Base-by-base conservation (phyloP, 92 coral and sea anemone species). In the Phymanthus crucifer region DNA sequence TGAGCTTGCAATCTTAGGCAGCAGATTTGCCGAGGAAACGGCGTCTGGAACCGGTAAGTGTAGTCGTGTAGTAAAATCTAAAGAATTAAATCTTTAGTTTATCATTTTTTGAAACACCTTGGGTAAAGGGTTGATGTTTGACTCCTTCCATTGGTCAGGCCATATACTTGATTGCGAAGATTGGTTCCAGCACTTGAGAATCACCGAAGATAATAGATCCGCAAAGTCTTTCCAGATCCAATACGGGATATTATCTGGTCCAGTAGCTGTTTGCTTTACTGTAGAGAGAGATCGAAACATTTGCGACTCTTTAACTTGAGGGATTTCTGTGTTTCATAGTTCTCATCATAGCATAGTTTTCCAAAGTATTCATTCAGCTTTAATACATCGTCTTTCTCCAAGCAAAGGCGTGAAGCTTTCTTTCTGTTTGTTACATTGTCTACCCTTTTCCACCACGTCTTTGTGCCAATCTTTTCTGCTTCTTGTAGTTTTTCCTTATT, bases 201-300 rank as follows among this genome's bases (percentile, higher is more conserved):
- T 64, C 56, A 47, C 56, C 6, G 56, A 19, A 1, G 58, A 6
- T 2, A 50, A 24, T 50, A 50, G 3, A 26, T 78, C 75, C 3
- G 80, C 83, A 5, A 32, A 69, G 40, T 85, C 85, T 37, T 73
- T 72, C 85, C 85, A 79, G 31, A 79, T 31, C 88, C 88, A 84
- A 61, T 77, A 68, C 34, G 87, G 87, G 21, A 77, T 69, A 31
- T 66, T 48, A 31, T 84, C 88, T 50, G 75, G 89, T 12, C 88
- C 77, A 29, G 78, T 85, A 13, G 85, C 85, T 1, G 89, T 78
- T 72, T 40, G 32, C 65, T 79, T 79, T 71, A 85, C 36, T 31
- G 24, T 67, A 3, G 54, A 40, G 50, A 85, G 79, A 35, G 33
- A 17, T 31, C 72, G 56, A 83, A 76, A 78, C 37, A 78, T 79